phyloP scores from a whole-genome alignment of 2,797 vertebrate genomes.

The Clamator glandarius region DNA sequence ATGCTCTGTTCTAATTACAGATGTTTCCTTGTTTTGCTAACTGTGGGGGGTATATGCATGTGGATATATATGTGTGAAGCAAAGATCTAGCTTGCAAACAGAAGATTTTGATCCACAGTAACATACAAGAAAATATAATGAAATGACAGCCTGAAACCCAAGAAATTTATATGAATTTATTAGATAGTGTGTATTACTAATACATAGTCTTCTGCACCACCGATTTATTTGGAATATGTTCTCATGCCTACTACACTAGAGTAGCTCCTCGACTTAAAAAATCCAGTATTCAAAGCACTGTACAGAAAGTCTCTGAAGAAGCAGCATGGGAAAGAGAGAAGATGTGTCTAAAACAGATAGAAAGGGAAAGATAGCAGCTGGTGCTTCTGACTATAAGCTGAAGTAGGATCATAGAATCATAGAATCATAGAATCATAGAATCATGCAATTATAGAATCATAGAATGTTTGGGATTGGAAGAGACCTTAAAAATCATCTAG shows the following conservation, averaged over 20 bases:
- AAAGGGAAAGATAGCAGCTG: neutral
- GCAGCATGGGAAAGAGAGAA: neutral
- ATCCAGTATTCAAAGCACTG: neutral
- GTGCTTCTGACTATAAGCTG: neutral
- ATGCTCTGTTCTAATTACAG: neutral
- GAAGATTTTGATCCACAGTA: neutral
- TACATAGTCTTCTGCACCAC: neutral
- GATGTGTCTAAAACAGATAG: neutral
- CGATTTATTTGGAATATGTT: neutral
- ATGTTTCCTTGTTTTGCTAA: neutral
- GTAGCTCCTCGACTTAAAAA: neutral
- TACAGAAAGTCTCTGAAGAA: neutral
- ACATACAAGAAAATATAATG: neutral
- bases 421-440: too few species aligned
- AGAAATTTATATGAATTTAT: neutral
- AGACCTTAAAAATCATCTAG: too few species aligned
- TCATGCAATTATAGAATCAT: too few species aligned
- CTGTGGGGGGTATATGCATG: rapidly evolving
- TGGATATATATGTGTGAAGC: rapidly evolving
- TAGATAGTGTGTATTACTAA: neutral
- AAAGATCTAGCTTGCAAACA: neutral
- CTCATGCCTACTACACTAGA: neutral
- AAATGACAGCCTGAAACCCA: neutral
- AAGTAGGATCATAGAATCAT: neutral
- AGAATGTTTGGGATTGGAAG: too few species aligned